Evolutionary conservation across 1,140 invertebrate species (phyloP).

Genomic region (Pseudoatta argentina): DNA sequence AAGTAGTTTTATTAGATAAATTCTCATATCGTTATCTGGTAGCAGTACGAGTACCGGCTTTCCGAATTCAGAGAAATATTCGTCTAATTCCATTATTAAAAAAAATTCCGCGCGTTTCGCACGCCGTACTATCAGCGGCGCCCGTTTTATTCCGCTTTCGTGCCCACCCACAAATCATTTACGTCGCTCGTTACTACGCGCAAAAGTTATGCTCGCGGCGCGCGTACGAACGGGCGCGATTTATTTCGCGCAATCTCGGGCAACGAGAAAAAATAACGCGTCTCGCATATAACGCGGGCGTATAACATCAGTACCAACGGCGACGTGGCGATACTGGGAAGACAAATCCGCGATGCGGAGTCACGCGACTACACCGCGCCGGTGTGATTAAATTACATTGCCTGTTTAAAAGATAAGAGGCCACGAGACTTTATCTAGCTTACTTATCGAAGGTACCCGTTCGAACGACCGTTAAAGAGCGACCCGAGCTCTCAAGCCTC

Average conservation of each 20-base stretch:
- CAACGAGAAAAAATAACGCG: slow-evolving; percentile 62
- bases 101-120: slow-evolving; percentile 52
- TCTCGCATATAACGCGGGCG: slow-evolving; percentile 25
- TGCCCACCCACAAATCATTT: slow-evolving; percentile 69
- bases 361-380: slow-evolving; percentile 68
- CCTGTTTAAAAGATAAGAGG: slow-evolving; percentile 75
- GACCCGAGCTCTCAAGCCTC: background rate
- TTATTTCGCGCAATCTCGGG: slow-evolving; percentile 73
- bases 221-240: slow-evolving; percentile 64
- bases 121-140: slow-evolving; percentile 50
- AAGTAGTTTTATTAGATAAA: slow-evolving; percentile 31
- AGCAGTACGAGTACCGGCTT: background rate
- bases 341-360: slow-evolving; percentile 70
- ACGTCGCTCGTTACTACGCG: slow-evolving; percentile 44
- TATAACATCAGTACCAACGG: slow-evolving; percentile 43
- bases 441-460: slow-evolving; percentile 65
- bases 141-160: slow-evolving; percentile 69
- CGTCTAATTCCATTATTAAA: slow-evolving; percentile 53
- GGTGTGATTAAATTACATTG: slow-evolving; percentile 75
- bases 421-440: slow-evolving; percentile 66
- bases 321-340: slow-evolving; percentile 2
- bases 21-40: slow-evolving; percentile 6
- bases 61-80: background rate
- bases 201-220: slow-evolving; percentile 68
- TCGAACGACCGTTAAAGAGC: slow-evolving; percentile 36